Base-by-base conservation (phyloP, 2,797 vertebrate genomes). In the Lutjanus campechanus region DNA sequence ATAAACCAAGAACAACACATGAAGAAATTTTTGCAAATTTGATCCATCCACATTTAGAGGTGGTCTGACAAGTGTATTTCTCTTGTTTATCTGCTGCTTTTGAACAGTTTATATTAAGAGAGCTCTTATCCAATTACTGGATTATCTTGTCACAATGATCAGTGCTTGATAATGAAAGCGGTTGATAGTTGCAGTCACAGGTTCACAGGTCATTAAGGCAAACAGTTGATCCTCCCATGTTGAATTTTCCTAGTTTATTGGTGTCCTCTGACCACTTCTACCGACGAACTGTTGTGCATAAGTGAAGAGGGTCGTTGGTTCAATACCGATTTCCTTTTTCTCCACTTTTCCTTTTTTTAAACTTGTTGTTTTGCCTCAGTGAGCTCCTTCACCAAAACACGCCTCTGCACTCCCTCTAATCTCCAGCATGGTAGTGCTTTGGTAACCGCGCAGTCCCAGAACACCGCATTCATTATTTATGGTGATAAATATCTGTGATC, bases 381-480 rank as follows among this genome's bases (percentile, higher is more conserved):
- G 20, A 83, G 72, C 29, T 36, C 51, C 40, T 74, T 69, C 59
- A 63, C 63, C 68, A 59, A 81, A 85, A 82, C 79, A 76, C 5
- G 4, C 71, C 62, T 75, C 76, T 79, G 81, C 83, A 64, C 70
- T 86, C 66, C 54, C 65, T 74, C 73, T 86, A 75, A 82, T 88
- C 86, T 82, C 75, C 74, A 80, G 67, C 73, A 17, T 64, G 77
- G 68, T 80, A 72, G 78, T 75, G 83, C 88, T 87, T 81, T 86
- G 83, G 77, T 85, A 79, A 81, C 73, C 60, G 9, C 76, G 75
- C 72, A 69, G 81, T 82, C 75, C 75, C 86, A 82, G 65, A 79
- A 53, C 86, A 69, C 43, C 40, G 4, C 79, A 87, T 92, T 87
- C 72, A 93, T 91, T 90, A 93, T 92, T 90, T 59, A 93, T 81